Evolutionary conservation across 2,888 invertebrate species (phyloP).

Genomic region (Lasioglossum oenotherae): DNA sequence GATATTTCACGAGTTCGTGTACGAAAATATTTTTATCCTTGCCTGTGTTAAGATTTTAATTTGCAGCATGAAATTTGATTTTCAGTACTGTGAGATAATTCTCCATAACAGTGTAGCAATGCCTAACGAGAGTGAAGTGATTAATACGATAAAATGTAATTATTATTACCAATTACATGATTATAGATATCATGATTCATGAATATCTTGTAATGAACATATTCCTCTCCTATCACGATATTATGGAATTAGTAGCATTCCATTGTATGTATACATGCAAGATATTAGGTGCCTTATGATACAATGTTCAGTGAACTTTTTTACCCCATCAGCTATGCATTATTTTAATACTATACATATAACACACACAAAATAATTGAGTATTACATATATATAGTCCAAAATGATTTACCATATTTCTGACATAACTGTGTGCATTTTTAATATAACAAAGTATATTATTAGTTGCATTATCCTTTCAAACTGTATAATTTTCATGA

Average conservation of each 20-base stretch:
- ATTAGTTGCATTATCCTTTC: conserved; percentile 34
- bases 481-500: conserved; percentile 29
- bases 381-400: conserved; percentile 19
- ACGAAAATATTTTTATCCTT: conserved; percentile 69
- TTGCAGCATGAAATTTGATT: conserved; percentile 45
- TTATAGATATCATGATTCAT: conserved; percentile 60
- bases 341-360: conserved; percentile 37
- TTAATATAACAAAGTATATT: conserved; percentile 38
- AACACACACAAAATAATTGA: conserved; percentile 31
- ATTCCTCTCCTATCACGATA: conserved; percentile 47
- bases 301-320: conserved; percentile 42
- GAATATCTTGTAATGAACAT: conserved; percentile 53
- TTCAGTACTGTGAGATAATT: conserved; percentile 25
- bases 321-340: conserved; percentile 36
- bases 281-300: conserved; percentile 50
- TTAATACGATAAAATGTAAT: conserved; percentile 58
- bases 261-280: conserved; percentile 33
- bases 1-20: conserved; percentile 76
- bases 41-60: conserved; percentile 55
- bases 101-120: conserved; percentile 34
- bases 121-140: conserved; percentile 67
- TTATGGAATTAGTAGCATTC: conserved; percentile 33
- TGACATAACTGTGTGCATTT: conserved; percentile 25
- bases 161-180: conserved; percentile 62
- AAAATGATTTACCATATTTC: conserved; percentile 35